Evolutionary conservation across 2,888 invertebrate genomes (phyloP), one percentile per base, ranked within the genome.

Genomic region (Unio delphinus): DNA sequence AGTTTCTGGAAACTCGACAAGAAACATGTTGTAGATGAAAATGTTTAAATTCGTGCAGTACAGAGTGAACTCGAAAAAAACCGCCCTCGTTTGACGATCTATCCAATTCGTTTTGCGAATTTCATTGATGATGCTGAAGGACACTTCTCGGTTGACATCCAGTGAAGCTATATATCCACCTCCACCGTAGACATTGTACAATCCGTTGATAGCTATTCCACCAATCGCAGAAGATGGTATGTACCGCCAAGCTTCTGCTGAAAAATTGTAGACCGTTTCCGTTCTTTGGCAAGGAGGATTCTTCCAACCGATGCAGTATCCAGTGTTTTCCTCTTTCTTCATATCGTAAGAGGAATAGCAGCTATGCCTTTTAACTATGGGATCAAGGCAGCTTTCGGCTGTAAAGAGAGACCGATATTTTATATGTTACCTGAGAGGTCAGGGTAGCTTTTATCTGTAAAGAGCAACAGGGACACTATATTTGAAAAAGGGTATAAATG

Each of bases 1-100:
- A 11, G 80, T 82, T 57, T 84, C 81, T 0, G 85, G 85, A 60
- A 86, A 86, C 72, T 87, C 87, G 0, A 82, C 72, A 67, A 86
- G 72, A 28, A 84, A 79, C 72, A 78, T 81, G 56, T 81, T 78
- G 66, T 83, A 83, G 6, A 79, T 75, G 69, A 87, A 87, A 59
- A 86, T 69, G 72, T 86, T 86, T 1, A 78, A 69, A 69, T 87
- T 84, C 18, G 81, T 64, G 58, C 84, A 86, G 68, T 86, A 86
- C 1, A 87, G 63, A 20, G 83, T 85, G 65, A 85, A 84, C 66
- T 87, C 87, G 18, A 86, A 68, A 61, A 85, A 74, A 17, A 87
- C 76, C 4, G 82, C 83, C 62, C 86, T 68, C 0, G 86, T 85
- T 23, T 82, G 78, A 54, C 80, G 65, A 70, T 87, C 86, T 8